phyloP scores from a whole-genome alignment of 2,797 vertebrate species.

The Acipenser transmontanus region DNA sequence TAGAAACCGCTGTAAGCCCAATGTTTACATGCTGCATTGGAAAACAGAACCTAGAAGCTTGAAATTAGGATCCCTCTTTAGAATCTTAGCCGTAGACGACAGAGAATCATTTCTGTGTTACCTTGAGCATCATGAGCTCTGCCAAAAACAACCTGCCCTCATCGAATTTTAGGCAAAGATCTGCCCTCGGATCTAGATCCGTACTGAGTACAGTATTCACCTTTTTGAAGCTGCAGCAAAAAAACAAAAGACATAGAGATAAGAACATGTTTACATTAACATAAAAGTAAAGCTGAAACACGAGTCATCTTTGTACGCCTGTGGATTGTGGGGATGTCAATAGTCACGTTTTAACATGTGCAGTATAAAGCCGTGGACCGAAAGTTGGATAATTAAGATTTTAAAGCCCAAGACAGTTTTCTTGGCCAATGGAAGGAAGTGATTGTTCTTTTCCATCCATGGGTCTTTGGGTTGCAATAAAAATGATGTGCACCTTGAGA shows the following conservation, averaged over 20 bases:
- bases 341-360: too few species aligned
- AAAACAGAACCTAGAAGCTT: slow-evolving; percentile 4
- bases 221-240: slow-evolving; percentile 5
- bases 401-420: too few species aligned
- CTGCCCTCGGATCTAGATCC: not conserved
- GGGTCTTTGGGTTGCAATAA: not conserved
- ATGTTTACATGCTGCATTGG: slow-evolving; percentile 2
- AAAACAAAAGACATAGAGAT: not conserved
- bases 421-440: too few species aligned
- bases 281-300: not conserved
- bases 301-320: not conserved
- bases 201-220: not conserved
- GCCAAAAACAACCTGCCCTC: not conserved
- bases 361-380: too few species aligned
- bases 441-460: too few species aligned
- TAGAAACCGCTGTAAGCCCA: slow-evolving; percentile 5
- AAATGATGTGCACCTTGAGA: slow-evolving; percentile 5
- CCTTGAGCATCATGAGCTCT: slow-evolving; percentile 48
- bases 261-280: not conserved
- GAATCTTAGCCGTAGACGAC: slow-evolving; percentile 42
- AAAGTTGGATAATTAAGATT: too few species aligned
- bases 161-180: not conserved
- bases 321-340: not conserved
- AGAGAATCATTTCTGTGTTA: slow-evolving; percentile 31
- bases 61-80: slow-evolving; percentile 40